Evolutionary conservation across 2,113 vertebrate species (phyloP).

Genomic region (Anolis sagrei): DNA sequence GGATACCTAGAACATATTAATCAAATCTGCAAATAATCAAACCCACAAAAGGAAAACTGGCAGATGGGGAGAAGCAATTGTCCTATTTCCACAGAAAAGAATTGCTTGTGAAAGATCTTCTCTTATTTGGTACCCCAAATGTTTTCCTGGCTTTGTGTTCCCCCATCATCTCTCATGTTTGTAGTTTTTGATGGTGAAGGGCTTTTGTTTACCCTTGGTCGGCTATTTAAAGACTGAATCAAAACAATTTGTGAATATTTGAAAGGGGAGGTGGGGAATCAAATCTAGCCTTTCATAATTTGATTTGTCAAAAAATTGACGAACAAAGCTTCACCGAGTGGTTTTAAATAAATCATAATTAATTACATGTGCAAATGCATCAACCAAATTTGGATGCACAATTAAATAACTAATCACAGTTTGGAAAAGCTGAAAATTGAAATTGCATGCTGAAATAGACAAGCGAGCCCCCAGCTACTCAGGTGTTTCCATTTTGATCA

Average conservation of each 20-base stretch:
- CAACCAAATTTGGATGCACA: slow-evolving; percentile 27
- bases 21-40: too few relatives aligned
- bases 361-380: slow-evolving; percentile 51
- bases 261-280: slow-evolving; percentile 10
- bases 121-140: not conserved
- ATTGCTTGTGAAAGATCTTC: not conserved
- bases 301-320: slow-evolving; percentile 43
- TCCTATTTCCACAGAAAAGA: not conserved
- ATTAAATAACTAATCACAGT: slow-evolving; percentile 35
- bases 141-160: accelerated
- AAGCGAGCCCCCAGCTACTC: not conserved
- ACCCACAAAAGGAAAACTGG: too few relatives aligned
- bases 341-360: slow-evolving; percentile 60
- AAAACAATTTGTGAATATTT: not conserved
- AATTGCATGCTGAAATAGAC: slow-evolving; percentile 27
- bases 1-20: too few relatives aligned
- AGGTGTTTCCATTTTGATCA: slow-evolving; percentile 33
- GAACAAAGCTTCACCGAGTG: slow-evolving; percentile 20
- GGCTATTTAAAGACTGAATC: not conserved
- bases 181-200: not conserved
- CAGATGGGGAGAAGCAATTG: too few relatives aligned
- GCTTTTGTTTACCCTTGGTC: not conserved
- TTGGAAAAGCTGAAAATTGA: slow-evolving; percentile 50
- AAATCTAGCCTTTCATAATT: slow-evolving; percentile 3
- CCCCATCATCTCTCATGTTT: not conserved